phyloP scores from a whole-genome alignment of 2,888 invertebrate species.

The Pasiphila rectangulata region DNA sequence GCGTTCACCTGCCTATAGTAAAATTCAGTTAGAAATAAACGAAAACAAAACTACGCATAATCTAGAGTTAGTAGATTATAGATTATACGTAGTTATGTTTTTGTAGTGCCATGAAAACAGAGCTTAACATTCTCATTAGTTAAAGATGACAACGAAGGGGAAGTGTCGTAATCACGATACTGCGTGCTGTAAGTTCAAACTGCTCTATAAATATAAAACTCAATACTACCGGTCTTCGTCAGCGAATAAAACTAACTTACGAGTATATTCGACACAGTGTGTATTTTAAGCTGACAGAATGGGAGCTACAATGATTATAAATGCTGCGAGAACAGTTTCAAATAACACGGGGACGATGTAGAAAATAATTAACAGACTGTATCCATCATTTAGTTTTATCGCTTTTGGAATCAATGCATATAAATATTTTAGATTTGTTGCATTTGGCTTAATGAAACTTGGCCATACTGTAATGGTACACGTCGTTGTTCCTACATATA shows the following conservation, averaged over 20 bases:
- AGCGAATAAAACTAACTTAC: conserved; percentile 24
- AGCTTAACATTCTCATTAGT: conserved; percentile 26
- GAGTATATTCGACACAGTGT: conserved; percentile 23
- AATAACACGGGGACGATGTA: conserved; percentile 10
- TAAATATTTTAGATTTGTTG: conserved; percentile 13
- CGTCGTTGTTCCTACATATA: not conserved
- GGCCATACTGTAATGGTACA: conserved; percentile 1
- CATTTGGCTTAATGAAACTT: not conserved
- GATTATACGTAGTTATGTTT: too few relatives aligned
- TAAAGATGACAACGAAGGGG: conserved; percentile 31
- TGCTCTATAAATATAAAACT: conserved; percentile 28
- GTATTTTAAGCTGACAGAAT: conserved; percentile 26
- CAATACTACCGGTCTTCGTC: conserved; percentile 16
- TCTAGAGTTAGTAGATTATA: too few relatives aligned
- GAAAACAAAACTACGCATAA: not conserved
- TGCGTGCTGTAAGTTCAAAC: conserved; percentile 28
- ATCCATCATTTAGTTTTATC: conserved; percentile 10
- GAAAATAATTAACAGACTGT: conserved; percentile 19
- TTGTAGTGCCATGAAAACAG: conserved; percentile 4
- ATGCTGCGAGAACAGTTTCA: conserved; percentile 18
- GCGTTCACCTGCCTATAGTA: too few relatives aligned
- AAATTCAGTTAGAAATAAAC: too few relatives aligned
- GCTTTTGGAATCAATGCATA: conserved; percentile 15
- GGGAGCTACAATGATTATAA: conserved; percentile 19
- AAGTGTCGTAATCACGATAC: conserved; percentile 31